phyloP scores from a whole-genome alignment of 2,888 invertebrate genomes.

The Panzeria rudis region DNA sequence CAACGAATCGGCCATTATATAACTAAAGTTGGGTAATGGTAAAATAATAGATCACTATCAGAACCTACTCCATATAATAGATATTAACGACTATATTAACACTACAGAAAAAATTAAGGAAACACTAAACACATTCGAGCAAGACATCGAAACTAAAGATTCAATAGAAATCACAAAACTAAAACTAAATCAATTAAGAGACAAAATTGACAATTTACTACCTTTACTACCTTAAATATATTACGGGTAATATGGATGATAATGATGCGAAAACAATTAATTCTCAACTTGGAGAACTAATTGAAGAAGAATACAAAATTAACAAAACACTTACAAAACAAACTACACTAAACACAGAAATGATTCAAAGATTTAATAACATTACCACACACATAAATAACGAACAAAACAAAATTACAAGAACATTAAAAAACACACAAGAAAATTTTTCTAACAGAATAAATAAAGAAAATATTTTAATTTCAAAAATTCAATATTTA shows the following conservation, averaged over 20 bases:
- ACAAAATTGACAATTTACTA: constrained; percentile 32
- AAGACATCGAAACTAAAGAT: background rate
- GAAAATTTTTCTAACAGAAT: constrained; percentile 27
- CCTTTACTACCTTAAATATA: constrained; percentile 48
- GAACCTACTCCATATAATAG: constrained; percentile 44
- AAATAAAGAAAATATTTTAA: constrained; percentile 20
- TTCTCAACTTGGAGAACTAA: constrained; percentile 33
- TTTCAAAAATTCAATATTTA: constrained; percentile 41
- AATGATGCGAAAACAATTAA: constrained; percentile 25
- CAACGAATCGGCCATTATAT: constrained; percentile 2
- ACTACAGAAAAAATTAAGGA: constrained; percentile 3
- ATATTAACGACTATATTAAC: constrained; percentile 9
- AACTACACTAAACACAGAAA: constrained; percentile 40
- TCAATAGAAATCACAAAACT: constrained; percentile 34
- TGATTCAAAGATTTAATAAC: constrained; percentile 58
- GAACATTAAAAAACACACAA: constrained; percentile 26
- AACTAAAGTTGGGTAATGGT: too few species aligned
- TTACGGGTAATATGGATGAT: constrained; percentile 48
- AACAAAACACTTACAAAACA: constrained; percentile 1
- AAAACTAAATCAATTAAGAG: constrained; percentile 26
- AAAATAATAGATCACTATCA: constrained; percentile 25
- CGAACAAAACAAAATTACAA: constrained; percentile 43
- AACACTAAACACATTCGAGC: constrained; percentile 9
- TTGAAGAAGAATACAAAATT: constrained; percentile 7
- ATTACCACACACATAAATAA: constrained; percentile 47